Evolutionary conservation across 2,888 invertebrate genomes (phyloP).

Genomic region (Meiosimyza decipiens): DNA sequence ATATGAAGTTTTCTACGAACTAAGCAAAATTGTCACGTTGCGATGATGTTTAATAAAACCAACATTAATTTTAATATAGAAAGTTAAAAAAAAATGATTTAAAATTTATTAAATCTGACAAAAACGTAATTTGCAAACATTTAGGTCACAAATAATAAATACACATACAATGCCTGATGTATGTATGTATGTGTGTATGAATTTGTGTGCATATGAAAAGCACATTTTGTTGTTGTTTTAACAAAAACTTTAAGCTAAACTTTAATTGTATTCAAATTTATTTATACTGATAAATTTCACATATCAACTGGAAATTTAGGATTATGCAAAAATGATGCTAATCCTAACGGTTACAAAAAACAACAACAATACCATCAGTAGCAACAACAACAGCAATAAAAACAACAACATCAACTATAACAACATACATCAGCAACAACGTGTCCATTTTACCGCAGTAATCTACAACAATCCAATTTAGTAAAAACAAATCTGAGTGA

Average conservation of each 20-base stretch:
- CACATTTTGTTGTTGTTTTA: neutral
- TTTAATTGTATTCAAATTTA: slow-evolving; percentile 33
- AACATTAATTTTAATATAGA: slow-evolving; percentile 7
- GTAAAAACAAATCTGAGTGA: slow-evolving; percentile 30
- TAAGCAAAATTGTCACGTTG: too few species aligned
- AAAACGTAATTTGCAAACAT: neutral
- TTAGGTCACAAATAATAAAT: neutral
- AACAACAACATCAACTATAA: neutral
- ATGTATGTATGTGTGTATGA: slow-evolving; percentile 2
- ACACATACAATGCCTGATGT: neutral
- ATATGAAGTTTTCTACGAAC: too few species aligned
- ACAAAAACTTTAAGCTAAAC: neutral
- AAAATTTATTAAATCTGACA: slow-evolving; percentile 12
- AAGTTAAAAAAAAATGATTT: slow-evolving; percentile 3
- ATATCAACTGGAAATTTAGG: slow-evolving; percentile 35
- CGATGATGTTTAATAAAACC: neutral
- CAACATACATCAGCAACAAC: neutral
- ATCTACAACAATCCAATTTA: slow-evolving; percentile 36
- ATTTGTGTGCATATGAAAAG: neutral
- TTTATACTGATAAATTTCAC: slow-evolving; percentile 31
- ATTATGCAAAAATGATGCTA: slow-evolving; percentile 35
- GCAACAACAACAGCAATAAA: slow-evolving; percentile 9
- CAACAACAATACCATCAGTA: neutral
- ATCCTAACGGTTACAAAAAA: slow-evolving; percentile 21
- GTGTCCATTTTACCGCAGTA: slow-evolving; percentile 35